Conservation (phyloP, 1,140 invertebrate species). For the Cydia strobilella region DNA sequence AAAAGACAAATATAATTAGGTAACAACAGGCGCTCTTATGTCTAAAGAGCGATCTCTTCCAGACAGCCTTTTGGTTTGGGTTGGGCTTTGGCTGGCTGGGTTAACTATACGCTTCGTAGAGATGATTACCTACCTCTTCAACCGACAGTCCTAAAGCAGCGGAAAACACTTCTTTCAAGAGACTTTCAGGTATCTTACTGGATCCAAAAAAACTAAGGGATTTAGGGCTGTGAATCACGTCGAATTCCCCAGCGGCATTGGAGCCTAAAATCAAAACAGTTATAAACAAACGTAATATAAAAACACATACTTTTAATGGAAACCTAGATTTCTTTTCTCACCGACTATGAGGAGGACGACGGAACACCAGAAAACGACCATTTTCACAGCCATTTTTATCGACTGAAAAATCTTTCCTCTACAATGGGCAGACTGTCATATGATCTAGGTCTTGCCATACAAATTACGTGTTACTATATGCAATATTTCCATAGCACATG, state of each 20-base stretch:
- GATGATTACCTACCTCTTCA: conserved; percentile 70
- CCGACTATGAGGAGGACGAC: conserved; percentile 63
- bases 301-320: conserved; percentile 26
- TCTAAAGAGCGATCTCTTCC: too few species aligned
- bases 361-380: conserved; percentile 63
- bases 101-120: neutral
- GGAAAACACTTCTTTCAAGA: conserved; percentile 86
- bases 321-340: conserved; percentile 47
- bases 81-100: too few species aligned
- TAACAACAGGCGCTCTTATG: too few species aligned
- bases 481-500: neutral
- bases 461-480: neutral
- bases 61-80: too few species aligned
- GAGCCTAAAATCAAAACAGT: conserved; percentile 75
- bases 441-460: conserved; percentile 66
- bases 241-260: conserved; percentile 84
- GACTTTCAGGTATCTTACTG: conserved; percentile 74
- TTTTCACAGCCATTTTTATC: conserved; percentile 66
- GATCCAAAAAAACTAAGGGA: conserved; percentile 84
- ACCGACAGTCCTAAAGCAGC: conserved; percentile 86
- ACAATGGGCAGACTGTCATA: conserved; percentile 66
- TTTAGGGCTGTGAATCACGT: conserved; percentile 83
- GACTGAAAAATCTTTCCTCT: conserved; percentile 44
- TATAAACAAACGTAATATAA: conserved; percentile 24
- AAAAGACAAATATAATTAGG: too few species aligned